Conservation (phyloP, 2,888 invertebrate genomes). For the Drosophila longiperda region DNA sequence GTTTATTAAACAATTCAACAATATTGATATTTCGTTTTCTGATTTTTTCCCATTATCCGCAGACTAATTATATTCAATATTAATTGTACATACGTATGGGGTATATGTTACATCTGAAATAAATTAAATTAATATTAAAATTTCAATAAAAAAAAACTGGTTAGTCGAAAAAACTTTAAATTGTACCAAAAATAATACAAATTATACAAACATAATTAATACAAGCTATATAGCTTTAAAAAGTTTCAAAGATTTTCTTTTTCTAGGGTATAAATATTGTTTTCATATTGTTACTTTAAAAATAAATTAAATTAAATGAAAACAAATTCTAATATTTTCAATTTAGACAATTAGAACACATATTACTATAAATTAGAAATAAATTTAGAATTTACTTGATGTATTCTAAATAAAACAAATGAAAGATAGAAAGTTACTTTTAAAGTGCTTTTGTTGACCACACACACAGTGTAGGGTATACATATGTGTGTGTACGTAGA, state of each 20-base stretch:
- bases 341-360: not conserved
- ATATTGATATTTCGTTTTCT: not conserved
- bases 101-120: too few species aligned
- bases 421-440: not conserved
- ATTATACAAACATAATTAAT: too few species aligned
- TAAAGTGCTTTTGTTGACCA: not conserved
- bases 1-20: not conserved
- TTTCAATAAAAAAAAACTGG: not conserved
- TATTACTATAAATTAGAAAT: not conserved
- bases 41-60: not conserved
- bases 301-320: not conserved
- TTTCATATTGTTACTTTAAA: too few species aligned
- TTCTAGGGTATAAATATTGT: too few species aligned
- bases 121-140: not conserved
- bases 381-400: not conserved
- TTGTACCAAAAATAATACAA: not conserved
- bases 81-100: too few species aligned
- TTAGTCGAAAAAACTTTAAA: too few species aligned
- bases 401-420: too few species aligned
- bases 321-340: not conserved
- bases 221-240: not conserved
- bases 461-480: conserved; percentile 26
- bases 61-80: not conserved
- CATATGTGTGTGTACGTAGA: conserved; percentile 3
- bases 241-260: not conserved